Conservation (phyloP, 2,797 vertebrate species). For the Danio aesculapii region DNA sequence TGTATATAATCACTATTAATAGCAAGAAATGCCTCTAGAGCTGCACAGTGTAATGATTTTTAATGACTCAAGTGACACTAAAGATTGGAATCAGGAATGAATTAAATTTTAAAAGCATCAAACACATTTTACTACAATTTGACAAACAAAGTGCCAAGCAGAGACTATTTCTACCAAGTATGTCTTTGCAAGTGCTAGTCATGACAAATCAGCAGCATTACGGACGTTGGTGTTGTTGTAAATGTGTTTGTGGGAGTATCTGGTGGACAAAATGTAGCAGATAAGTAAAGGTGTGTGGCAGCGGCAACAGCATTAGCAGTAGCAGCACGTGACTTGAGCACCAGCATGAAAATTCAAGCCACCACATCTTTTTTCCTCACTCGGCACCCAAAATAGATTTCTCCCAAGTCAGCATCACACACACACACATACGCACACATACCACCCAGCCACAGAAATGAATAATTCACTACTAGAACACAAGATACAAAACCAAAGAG, state of each 20-base stretch:
- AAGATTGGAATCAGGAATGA: not conserved
- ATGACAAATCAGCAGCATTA: not conserved
- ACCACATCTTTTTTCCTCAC: conserved; percentile 56
- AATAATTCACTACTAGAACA: conserved; percentile 44
- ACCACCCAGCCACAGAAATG: conserved; percentile 39
- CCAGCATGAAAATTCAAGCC: conserved; percentile 66
- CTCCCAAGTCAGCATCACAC: conserved; percentile 58
- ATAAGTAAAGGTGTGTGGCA: conserved; percentile 45
- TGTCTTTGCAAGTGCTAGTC: not conserved
- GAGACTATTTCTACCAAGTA: too few species aligned
- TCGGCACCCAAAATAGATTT: conserved; percentile 62
- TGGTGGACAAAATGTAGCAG: conserved; percentile 3
- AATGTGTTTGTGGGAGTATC: conserved; percentile 16
- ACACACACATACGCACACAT: conserved; percentile 43
- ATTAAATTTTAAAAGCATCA: not conserved
- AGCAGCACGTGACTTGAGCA: conserved; percentile 12
- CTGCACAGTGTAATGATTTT: not conserved
- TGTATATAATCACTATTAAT: too few species aligned
- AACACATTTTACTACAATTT: not conserved
- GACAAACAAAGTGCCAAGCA: not conserved
- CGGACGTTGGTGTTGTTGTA: not conserved
- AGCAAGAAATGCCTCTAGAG: not conserved
- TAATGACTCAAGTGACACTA: too few species aligned
- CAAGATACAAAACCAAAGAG: conserved; percentile 29
- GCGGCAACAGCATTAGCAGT: conserved; percentile 33